phyloP scores from a whole-genome alignment of 1,140 invertebrate genomes.

The Hycleus phaleratus region DNA sequence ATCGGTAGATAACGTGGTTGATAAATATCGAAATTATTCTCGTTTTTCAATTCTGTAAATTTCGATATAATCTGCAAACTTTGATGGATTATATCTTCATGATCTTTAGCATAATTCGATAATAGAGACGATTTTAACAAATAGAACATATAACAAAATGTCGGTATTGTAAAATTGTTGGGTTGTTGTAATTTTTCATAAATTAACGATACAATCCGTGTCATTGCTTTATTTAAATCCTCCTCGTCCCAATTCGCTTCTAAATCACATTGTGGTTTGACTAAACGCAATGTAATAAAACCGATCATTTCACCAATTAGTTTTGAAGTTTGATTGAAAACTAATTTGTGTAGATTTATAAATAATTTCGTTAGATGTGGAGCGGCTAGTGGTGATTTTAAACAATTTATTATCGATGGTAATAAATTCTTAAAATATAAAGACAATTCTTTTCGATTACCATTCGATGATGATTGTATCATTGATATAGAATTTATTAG shows the following conservation, averaged over 20 bases:
- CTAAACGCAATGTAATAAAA: conserved; percentile 57
- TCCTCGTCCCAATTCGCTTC: conserved; percentile 71
- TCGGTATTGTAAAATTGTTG: background rate
- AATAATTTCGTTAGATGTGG: conserved; percentile 55
- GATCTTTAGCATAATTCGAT: conserved; percentile 40
- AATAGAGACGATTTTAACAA: conserved; percentile 62
- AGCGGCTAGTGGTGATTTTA: conserved; percentile 63
- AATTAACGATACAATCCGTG: conserved; percentile 53
- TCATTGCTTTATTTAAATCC: conserved; percentile 38
- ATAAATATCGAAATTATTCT: conserved; percentile 46
- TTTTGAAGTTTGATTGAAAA: conserved; percentile 44
- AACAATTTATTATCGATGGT: conserved; percentile 51
- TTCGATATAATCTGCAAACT: conserved; percentile 63
- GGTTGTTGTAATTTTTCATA: conserved; percentile 36
- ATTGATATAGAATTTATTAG: conserved; percentile 57
- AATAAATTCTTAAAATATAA: conserved; percentile 56
- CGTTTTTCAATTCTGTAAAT: conserved; percentile 56
- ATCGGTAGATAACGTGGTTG: conserved; percentile 73
- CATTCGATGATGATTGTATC: conserved; percentile 51
- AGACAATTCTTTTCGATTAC: conserved; percentile 55
- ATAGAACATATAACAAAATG: conserved; percentile 61
- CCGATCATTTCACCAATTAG: conserved; percentile 53
- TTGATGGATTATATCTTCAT: conserved; percentile 53
- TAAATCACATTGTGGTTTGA: conserved; percentile 72
- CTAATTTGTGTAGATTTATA: conserved; percentile 46